Conservation (phyloP, 1,140 invertebrate species). For the Cydia splendana region DNA sequence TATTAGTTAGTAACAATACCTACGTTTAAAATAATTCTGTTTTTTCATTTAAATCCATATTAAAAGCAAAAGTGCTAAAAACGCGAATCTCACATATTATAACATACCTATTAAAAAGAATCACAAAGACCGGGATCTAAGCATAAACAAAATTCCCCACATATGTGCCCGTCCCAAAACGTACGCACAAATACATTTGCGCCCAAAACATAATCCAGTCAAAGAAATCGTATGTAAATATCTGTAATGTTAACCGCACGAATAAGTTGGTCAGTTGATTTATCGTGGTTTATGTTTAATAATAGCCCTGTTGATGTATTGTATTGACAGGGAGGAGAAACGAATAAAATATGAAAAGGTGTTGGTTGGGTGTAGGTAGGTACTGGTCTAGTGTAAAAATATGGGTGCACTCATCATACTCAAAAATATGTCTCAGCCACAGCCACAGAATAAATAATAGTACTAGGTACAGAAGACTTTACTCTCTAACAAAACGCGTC, state of each 20-base stretch:
- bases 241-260: not conserved
- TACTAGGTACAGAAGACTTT: too few species aligned
- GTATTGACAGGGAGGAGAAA: slow-evolving; percentile 3
- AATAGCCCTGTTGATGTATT: not conserved
- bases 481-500: too few species aligned
- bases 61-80: not conserved
- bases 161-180: not conserved
- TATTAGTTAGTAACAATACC: too few species aligned
- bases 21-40: too few species aligned
- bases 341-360: not conserved
- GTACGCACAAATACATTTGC: not conserved
- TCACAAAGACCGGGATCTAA: not conserved
- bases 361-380: not conserved
- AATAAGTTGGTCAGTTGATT: not conserved
- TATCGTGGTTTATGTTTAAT: not conserved
- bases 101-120: not conserved
- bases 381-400: too few species aligned
- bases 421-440: too few species aligned
- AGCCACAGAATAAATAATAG: too few species aligned
- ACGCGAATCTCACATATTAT: not conserved
- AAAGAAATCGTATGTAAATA: not conserved
- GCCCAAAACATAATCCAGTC: not conserved
- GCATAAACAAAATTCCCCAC: not conserved
- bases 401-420: too few species aligned
- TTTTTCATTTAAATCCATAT: too few species aligned